Conservation (phyloP, 2,888 invertebrate species). For the Operophtera brumata region DNA sequence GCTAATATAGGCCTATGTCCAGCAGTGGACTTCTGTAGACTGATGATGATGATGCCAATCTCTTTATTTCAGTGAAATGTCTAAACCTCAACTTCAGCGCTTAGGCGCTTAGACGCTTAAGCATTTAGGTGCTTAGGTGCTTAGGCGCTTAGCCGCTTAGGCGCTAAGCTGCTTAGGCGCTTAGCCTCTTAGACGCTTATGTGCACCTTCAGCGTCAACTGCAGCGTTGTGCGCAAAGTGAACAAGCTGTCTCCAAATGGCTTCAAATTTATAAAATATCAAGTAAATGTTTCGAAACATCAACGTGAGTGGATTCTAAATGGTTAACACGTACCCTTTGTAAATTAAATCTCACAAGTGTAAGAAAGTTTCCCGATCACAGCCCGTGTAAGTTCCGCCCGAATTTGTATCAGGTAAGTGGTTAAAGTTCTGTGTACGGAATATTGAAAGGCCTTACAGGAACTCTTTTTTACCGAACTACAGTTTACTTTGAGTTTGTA, state of each 20-base stretch:
- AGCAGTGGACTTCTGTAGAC: no score
- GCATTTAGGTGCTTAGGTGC: no score
- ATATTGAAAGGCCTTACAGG: conserved; percentile 8
- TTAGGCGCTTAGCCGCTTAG: no score
- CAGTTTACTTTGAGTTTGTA: neutral
- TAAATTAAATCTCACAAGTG: conserved; percentile 33
- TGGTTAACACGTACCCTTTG: conserved; percentile 24
- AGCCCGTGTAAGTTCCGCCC: conserved; percentile 29
- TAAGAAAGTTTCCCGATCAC: conserved; percentile 34
- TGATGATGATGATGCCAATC: no score
- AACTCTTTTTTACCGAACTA: neutral
- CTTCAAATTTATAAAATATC: conserved; percentile 15
- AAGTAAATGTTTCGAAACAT: conserved; percentile 27
- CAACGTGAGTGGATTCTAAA: conserved; percentile 26
- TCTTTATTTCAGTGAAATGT: no score
- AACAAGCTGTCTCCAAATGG: conserved; percentile 5
- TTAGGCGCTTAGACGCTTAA: no score
- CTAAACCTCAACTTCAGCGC: no score
- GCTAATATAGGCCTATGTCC: no score
- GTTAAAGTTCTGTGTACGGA: conserved; percentile 25
- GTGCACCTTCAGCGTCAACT: no score
- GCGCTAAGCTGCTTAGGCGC: no score
- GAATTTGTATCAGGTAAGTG: conserved; percentile 37
- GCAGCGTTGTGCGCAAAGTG: neutral
- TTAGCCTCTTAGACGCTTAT: no score